Percentiles rank a stretch among this genome's conserved stretches.
Conservation (phyloP, 2,888 invertebrate genomes). For the Phymatocera aterrima region DNA sequence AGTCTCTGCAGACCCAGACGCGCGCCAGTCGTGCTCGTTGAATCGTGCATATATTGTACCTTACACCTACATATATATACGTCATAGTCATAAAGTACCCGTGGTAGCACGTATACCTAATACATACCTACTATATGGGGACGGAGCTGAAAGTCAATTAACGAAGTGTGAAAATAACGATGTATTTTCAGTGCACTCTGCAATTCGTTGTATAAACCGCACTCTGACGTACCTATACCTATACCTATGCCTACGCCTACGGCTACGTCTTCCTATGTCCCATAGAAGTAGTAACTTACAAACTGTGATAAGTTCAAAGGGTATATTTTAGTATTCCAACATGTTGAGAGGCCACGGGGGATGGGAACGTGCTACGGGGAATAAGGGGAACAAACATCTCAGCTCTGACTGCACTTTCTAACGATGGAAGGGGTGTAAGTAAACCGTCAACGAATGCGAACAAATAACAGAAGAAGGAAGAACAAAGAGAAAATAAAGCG, state of each 20-base stretch:
- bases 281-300: conserved; percentile 2
- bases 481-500: background rate
- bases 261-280: too few relatives aligned
- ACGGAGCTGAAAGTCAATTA: conserved; percentile 54
- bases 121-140: background rate
- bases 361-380: too few relatives aligned
- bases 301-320: conserved; percentile 51
- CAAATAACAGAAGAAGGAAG: background rate
- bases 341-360: background rate
- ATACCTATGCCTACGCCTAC: too few relatives aligned
- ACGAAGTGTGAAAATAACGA: conserved; percentile 55
- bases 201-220: conserved; percentile 36
- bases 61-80: background rate
- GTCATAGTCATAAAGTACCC: too few relatives aligned
- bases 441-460: background rate
- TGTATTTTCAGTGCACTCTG: conserved; percentile 47
- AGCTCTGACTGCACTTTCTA: background rate
- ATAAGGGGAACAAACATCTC: background rate
- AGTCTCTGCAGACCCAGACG: too few relatives aligned
- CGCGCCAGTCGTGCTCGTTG: background rate
- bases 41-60: background rate
- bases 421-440: too few relatives aligned
- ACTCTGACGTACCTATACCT: conserved; percentile 13
- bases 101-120: background rate
- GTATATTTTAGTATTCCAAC: conserved; percentile 51